phyloP scores from a whole-genome alignment of 1,140 invertebrate genomes.

The Monomorium pharaonis region DNA sequence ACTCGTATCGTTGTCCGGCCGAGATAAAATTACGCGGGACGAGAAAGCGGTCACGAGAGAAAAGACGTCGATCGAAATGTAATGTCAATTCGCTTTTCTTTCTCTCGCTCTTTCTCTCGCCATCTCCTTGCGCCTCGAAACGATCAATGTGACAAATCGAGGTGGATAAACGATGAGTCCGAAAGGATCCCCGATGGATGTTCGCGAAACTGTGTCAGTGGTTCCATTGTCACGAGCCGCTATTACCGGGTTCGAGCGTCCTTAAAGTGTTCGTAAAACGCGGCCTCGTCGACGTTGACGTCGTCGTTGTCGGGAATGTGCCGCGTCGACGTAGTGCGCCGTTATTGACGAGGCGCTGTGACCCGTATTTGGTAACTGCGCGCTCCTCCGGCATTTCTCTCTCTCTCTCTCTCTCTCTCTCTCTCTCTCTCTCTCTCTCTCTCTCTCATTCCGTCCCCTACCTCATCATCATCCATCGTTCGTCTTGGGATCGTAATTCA shows the following conservation, averaged over 20 bases:
- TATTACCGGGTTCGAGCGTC: conserved; percentile 47
- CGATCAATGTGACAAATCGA: conserved; percentile 29
- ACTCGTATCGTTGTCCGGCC: neutral
- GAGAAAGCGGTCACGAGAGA: neutral
- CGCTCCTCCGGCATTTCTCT: conserved; percentile 56
- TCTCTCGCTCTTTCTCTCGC: neutral
- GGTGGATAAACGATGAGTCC: conserved; percentile 27
- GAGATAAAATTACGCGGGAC: conserved; percentile 27
- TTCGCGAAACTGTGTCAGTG: conserved; percentile 64
- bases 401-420: conserved; percentile 2
- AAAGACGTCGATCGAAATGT: neutral
- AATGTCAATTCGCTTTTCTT: neutral
- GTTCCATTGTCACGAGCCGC: conserved; percentile 64
- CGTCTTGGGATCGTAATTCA: conserved; percentile 24
- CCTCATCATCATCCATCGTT: conserved; percentile 44
- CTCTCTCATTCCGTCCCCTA: neutral
- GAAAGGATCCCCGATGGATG: conserved; percentile 22
- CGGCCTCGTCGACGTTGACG: conserved; percentile 23
- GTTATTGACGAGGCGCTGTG: conserved; percentile 74
- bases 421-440: conserved; percentile 5
- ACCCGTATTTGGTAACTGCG: conserved; percentile 73
- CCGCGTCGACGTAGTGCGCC: conserved; percentile 65
- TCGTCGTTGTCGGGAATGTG: conserved; percentile 42
- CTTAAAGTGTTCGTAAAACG: conserved; percentile 48
- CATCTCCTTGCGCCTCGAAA: neutral